Evolutionary conservation across 2,797 vertebrate species (phyloP).

Genomic region (Pygocentrus nattereri): DNA sequence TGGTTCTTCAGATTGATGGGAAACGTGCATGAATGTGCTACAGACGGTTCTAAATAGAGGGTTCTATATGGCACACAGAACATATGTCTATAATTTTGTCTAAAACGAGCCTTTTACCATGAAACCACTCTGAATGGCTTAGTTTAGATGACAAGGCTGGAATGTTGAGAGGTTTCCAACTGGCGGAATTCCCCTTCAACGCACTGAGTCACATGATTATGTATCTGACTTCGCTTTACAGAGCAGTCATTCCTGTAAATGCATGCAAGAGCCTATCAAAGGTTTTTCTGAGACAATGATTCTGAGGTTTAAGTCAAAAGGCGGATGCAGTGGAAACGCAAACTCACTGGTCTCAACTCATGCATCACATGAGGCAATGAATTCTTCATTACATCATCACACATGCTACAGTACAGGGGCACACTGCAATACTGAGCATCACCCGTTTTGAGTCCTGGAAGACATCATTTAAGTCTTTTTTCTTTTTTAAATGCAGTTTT

Average conservation of each 20-base stretch:
- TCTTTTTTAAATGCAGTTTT: not conserved
- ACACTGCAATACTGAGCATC: not conserved
- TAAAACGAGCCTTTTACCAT: too few species aligned
- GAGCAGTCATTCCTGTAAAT: not conserved
- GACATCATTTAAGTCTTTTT: conserved; percentile 3
- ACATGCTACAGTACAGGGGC: too few species aligned
- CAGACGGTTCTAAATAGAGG: too few species aligned
- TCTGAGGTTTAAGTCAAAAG: not conserved
- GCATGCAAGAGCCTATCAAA: not conserved
- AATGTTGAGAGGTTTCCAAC: too few species aligned
- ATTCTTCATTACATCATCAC: not conserved
- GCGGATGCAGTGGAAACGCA: not conserved
- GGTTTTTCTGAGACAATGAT: too few species aligned
- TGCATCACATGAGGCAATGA: not conserved
- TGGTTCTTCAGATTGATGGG: too few species aligned
- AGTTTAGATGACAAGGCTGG: too few species aligned
- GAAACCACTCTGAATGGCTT: too few species aligned
- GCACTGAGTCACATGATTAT: conserved; percentile 7
- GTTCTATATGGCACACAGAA: too few species aligned
- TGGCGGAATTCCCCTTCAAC: too few species aligned
- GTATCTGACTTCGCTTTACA: not conserved
- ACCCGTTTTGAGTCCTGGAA: not conserved
- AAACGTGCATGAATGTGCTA: too few species aligned
- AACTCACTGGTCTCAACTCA: not conserved
- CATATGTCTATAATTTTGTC: too few species aligned